Conservation (phyloP, 2,797 vertebrate genomes). For the Rhinophrynus dorsalis region DNA sequence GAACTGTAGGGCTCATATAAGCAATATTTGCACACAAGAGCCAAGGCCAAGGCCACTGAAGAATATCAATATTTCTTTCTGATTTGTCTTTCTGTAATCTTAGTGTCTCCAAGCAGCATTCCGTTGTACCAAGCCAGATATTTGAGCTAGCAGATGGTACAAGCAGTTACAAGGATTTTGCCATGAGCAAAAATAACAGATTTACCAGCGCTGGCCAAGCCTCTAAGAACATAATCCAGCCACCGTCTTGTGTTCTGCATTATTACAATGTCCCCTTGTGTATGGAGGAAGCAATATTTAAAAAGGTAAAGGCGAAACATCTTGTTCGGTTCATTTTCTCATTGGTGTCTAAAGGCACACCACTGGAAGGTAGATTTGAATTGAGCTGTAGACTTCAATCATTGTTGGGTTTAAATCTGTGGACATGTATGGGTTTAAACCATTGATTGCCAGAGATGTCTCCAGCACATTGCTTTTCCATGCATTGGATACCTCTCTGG, state of each 20-base stretch:
- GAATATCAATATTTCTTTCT: too few relatives aligned
- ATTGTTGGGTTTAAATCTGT: too few relatives aligned
- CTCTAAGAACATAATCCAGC: constrained; percentile 97
- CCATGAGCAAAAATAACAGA: constrained; percentile 96
- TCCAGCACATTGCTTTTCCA: too few relatives aligned
- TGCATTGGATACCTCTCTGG: too few relatives aligned
- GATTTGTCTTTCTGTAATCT: constrained; percentile 44
- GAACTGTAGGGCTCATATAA: too few relatives aligned
- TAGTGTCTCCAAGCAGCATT: constrained; percentile 95
- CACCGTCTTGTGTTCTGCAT: constrained; percentile 92
- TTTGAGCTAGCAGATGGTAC: constrained; percentile 93
- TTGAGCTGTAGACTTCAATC: too few relatives aligned
- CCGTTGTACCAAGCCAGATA: constrained; percentile 95
- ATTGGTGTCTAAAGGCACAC: too few relatives aligned
- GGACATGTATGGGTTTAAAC: too few relatives aligned
- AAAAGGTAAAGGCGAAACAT: constrained; percentile 70
- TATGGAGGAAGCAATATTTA: constrained; percentile 87
- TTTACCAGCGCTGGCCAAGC: constrained; percentile 96
- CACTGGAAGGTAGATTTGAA: too few relatives aligned
- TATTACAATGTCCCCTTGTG: constrained; percentile 93
- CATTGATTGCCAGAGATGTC: too few relatives aligned
- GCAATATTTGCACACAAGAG: too few relatives aligned
- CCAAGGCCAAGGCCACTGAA: too few relatives aligned
- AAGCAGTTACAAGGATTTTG: constrained; percentile 96
- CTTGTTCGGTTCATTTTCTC: background rate